Evolutionary conservation across 2,113 vertebrate species (phyloP).

Genomic region (Callithrix jacchus): DNA sequence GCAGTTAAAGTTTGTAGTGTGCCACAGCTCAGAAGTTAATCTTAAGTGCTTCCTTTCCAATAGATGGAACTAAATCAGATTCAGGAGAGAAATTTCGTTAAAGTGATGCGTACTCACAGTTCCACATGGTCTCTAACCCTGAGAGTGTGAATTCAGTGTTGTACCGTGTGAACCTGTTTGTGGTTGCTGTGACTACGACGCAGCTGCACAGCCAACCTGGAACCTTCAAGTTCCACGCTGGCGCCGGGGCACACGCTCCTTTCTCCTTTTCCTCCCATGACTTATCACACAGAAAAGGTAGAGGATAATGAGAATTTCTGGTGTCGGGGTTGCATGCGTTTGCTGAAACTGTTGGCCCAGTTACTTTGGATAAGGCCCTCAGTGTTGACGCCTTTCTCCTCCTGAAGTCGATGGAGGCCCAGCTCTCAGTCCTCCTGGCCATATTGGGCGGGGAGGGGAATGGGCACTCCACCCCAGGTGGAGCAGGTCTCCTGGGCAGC

Average conservation of each 20-base stretch:
- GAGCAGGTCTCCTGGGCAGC: too few species aligned
- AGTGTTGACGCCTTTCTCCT: neutral
- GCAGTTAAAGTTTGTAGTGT: neutral
- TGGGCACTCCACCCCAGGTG: too few species aligned
- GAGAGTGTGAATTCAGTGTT: neutral
- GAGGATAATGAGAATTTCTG: too few species aligned
- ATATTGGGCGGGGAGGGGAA: too few species aligned
- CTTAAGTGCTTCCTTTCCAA: neutral
- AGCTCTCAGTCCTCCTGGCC: too few species aligned
- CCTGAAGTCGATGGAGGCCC: neutral
- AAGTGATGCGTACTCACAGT: neutral
- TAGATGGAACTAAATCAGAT: neutral
- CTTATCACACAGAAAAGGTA: neutral
- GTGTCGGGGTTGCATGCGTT: fast-evolving
- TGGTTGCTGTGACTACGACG: neutral
- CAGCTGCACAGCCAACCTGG: neutral
- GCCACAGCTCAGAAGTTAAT: neutral
- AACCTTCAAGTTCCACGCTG: neutral
- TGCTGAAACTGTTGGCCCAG: neutral
- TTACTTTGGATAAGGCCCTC: neutral
- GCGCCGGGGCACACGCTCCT: too few species aligned
- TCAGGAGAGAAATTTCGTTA: neutral
- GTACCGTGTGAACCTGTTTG: neutral
- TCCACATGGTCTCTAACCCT: neutral
- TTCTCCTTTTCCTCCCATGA: too few species aligned